Percentiles rank a stretch among this genome's conserved stretches.
phyloP scores from a whole-genome alignment of 2,113 vertebrate genomes.

The Oncorhynchus masou region DNA sequence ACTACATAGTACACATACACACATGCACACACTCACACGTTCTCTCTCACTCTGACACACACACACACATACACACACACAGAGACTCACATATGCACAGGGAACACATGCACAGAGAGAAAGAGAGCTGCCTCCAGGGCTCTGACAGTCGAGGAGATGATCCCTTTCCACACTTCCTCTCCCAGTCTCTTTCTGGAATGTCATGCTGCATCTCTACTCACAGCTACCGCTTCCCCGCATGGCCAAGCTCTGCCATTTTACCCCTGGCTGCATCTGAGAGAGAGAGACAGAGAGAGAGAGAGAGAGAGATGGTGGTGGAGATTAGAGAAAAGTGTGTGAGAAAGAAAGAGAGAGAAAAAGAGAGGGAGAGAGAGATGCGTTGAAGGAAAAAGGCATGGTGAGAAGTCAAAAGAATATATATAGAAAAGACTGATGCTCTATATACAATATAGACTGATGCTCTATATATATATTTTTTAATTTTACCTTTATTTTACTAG shows the following conservation, averaged over 20 bases:
- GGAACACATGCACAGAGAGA: neutral
- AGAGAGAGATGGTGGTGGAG: neutral
- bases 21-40: neutral
- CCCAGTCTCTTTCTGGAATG: slow-evolving; percentile 13
- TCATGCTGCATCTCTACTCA: slow-evolving; percentile 7
- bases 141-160: slow-evolving; percentile 20
- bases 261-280: neutral
- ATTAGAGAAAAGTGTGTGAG: neutral
- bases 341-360: neutral
- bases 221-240: neutral
- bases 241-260: slow-evolving; percentile 25
- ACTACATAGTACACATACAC: neutral
- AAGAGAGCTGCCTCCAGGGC: neutral
- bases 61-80: neutral
- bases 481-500: no score
- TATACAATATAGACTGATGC: no score
- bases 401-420: no score
- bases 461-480: no score
- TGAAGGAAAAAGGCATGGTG: no score
- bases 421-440: no score
- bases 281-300: neutral
- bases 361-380: no score
- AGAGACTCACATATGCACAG: neutral
- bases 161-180: slow-evolving; percentile 20
- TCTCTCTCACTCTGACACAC: no score